Percentiles rank a stretch among this genome's conserved stretches.
These are phyloP conservation scores for Oreotrochilus melanogaster DNA, from an alignment of 2,113 vertebrate species.

Conservation along the genomic window DNA sequence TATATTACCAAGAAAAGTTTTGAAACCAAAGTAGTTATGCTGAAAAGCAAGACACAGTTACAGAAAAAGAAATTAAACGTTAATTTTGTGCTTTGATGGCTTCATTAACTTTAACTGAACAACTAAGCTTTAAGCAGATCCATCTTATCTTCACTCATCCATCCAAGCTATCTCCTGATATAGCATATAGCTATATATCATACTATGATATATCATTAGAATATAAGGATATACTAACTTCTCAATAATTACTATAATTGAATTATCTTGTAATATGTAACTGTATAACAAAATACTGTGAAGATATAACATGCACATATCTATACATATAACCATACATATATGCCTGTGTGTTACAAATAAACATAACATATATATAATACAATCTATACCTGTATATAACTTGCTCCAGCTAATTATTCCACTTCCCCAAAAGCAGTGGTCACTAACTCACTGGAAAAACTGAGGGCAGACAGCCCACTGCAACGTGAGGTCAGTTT, in stretches of 20 bases:
- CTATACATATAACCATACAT: neutral
- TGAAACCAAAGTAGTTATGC: neutral
- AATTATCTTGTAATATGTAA: neutral
- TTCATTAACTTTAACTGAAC: neutral
- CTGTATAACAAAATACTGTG: neutral
- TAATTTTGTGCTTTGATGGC: neutral
- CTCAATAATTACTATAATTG: neutral
- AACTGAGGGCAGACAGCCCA: neutral
- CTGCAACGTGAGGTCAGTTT: neutral
- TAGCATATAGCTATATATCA: neutral
- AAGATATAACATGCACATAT: neutral
- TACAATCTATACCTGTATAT: neutral
- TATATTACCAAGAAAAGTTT: neutral
- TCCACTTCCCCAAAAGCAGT: neutral
- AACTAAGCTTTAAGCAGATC: neutral
- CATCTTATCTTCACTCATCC: neutral
- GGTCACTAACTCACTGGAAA: neutral
- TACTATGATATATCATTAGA: neutral
- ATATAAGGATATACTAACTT: neutral
- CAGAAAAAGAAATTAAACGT: neutral
- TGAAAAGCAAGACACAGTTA: neutral
- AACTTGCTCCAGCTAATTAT: neutral
- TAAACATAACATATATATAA: neutral
- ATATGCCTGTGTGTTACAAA: accelerated
- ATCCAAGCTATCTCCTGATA: neutral